These are phyloP conservation scores for Nerophis ophidion DNA, from an alignment of 2,113 vertebrate species.

Conservation along the genomic window DNA sequence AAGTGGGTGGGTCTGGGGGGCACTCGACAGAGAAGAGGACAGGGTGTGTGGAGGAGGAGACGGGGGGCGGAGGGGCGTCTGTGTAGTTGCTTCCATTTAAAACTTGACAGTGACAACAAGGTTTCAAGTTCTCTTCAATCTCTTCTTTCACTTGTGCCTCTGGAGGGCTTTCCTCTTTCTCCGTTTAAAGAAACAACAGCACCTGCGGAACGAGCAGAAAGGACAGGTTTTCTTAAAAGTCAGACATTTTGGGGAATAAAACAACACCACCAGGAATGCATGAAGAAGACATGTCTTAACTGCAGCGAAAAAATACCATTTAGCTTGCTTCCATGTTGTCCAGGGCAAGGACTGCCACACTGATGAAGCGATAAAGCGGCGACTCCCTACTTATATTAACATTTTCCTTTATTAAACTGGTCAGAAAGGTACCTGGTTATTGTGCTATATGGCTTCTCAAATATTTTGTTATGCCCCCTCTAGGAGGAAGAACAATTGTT, in stretches of 20 bases:
- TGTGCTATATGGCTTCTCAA: too few relatives aligned
- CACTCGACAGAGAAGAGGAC: slow-evolving; percentile 26
- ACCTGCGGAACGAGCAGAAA: slow-evolving; percentile 67
- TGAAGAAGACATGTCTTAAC: too few relatives aligned
- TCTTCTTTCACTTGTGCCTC: slow-evolving; percentile 85
- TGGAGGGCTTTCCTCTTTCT: slow-evolving; percentile 96
- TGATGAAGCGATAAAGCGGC: too few relatives aligned
- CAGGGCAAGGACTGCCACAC: too few relatives aligned
- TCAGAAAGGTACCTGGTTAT: too few relatives aligned
- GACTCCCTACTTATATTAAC: too few relatives aligned
- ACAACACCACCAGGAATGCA: background rate
- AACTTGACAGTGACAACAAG: slow-evolving; percentile 76
- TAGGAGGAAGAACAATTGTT: too few relatives aligned
- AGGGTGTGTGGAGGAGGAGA: slow-evolving; percentile 14
- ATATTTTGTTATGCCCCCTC: too few relatives aligned
- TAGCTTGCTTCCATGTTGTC: too few relatives aligned
- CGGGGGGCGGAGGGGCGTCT: slow-evolving; percentile 17
- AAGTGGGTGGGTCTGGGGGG: slow-evolving; percentile 28
- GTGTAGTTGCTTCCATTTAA: slow-evolving; percentile 75
- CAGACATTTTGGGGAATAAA: too few relatives aligned
- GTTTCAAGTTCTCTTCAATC: slow-evolving; percentile 69
- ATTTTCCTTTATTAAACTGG: too few relatives aligned
- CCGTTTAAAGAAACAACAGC: slow-evolving; percentile 98
- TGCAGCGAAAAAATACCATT: too few relatives aligned
- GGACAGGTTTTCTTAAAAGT: background rate